Evolutionary conservation across 2,113 vertebrate genomes (phyloP), one percentile per base, ranked within the genome.

Genomic region (Neogobius melanostomus): DNA sequence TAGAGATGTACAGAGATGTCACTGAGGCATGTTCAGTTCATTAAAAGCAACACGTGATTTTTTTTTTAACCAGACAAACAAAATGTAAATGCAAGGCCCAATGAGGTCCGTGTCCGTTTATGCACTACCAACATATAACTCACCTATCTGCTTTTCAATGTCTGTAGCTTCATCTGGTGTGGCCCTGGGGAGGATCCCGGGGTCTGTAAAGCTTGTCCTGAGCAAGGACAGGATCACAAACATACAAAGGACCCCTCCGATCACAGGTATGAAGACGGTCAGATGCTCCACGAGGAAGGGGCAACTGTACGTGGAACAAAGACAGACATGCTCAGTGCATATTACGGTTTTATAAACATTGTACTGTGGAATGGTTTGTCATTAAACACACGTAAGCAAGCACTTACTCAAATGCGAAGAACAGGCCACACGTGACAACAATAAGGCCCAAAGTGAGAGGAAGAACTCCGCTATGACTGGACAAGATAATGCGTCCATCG

Each of bases 331-430:
- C 15, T 9, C 16, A 28, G 17, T 9, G 7, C 5, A 7, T 21
- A 5, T 17, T 17, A 10, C 50, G n/a, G 12, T 52, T 12, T 5
- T 28, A 48, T 11, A 5, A 46, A 15, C 0, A 7, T 52, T 56
- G 17, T 60, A 53, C 63, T 8, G 53, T 66, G 53, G 65, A 53
- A 8, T 8, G 11, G 6, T 11, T 0, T 53, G 42, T 1, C 14
- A 66, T 28, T 2, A 12, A 17, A 0, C 9, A 44, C 44, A 67
- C 44, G 52, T 28, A 6, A 5, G 3, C 45, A 16, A 11, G 3
- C 57, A 95, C 96, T 97, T 88, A 98, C 96, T 98, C 95, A 84
- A 96, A 98, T 82, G 93, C 93, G 90, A 98, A 98, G 92, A 98
- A 98, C 91, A 98, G 95, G 85, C 92, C 90, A 85, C 94, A 94